Evolutionary conservation across 2,113 vertebrate species (phyloP).

Genomic region (Cairina moschata): DNA sequence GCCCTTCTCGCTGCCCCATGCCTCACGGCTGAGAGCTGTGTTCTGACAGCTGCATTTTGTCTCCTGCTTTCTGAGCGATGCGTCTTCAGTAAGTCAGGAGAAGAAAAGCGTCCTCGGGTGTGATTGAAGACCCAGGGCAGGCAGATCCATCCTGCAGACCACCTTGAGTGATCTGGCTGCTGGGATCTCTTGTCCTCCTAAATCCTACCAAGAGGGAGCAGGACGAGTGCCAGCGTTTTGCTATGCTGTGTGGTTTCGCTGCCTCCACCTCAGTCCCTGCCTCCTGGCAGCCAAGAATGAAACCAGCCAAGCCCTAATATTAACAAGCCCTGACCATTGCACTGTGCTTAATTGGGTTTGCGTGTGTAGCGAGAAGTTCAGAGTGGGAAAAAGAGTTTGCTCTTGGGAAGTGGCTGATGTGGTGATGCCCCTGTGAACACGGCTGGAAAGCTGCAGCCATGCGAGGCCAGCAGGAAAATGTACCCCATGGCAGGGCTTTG

Average conservation of each 20-base stretch:
- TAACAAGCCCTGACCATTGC: not conserved
- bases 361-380: not conserved
- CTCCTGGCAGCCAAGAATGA: not conserved
- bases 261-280: not conserved
- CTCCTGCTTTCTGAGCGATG: conserved; percentile 71
- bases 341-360: not conserved
- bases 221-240: conserved; percentile 7
- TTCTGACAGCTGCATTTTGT: conserved; percentile 80
- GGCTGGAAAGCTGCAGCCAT: not conserved
- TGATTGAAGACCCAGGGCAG: conserved; percentile 75
- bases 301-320: not conserved
- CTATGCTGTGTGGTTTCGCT: not conserved
- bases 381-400: not conserved
- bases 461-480: not conserved
- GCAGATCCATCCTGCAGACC: conserved; percentile 68
- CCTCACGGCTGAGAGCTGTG: conserved; percentile 69
- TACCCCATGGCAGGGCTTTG: not conserved
- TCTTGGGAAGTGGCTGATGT: not conserved
- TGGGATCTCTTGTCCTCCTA: conserved; percentile 35
- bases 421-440: not conserved
- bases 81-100: conserved; percentile 62
- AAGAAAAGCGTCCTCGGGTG: conserved; percentile 61
- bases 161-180: conserved; percentile 61
- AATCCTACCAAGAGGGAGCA: conserved; percentile 29
- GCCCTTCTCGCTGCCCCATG: conserved; percentile 72